Percentiles rank a stretch among this genome's conserved stretches.
These are phyloP conservation scores for Phocoena sinus DNA, from an alignment of 2,113 vertebrate genomes.

Conservation along the genomic window DNA sequence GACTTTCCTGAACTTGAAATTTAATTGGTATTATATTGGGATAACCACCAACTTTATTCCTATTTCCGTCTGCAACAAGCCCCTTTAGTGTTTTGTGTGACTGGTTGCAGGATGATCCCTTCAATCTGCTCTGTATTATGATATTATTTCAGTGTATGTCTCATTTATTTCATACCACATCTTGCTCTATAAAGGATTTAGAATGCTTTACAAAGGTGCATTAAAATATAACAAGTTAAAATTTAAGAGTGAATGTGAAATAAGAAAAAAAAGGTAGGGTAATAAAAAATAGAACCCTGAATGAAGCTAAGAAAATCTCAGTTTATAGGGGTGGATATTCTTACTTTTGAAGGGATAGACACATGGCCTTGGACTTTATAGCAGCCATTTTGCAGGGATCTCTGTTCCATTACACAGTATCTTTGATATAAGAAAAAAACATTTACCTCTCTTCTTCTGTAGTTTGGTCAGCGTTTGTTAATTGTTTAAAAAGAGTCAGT, in stretches of 20 bases:
- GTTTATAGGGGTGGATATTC: not conserved
- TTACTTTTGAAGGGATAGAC: not conserved
- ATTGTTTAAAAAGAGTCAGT: not conserved
- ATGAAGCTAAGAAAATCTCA: not conserved
- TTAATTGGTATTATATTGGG: not conserved
- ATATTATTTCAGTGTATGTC: not conserved
- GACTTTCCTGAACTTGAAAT: not conserved
- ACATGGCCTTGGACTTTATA: not conserved
- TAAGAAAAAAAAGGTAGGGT: not conserved
- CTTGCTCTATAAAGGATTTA: not conserved
- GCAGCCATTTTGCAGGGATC: not conserved
- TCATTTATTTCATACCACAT: not conserved
- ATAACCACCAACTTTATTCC: not conserved
- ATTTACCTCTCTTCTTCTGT: not conserved
- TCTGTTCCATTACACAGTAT: not conserved
- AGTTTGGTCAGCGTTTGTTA: not conserved
- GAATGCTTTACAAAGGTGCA: not conserved
- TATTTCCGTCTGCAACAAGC: not conserved
- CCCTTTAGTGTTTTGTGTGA: not conserved
- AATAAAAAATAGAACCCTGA: not conserved
- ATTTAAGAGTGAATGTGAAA: not conserved
- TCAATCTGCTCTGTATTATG: not conserved
- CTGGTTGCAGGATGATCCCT: not conserved
- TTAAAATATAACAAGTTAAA: conserved; percentile 6
- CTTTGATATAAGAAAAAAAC: not conserved